phyloP scores from a whole-genome alignment of 2,888 invertebrate genomes.

The Palloptera scutellata region DNA sequence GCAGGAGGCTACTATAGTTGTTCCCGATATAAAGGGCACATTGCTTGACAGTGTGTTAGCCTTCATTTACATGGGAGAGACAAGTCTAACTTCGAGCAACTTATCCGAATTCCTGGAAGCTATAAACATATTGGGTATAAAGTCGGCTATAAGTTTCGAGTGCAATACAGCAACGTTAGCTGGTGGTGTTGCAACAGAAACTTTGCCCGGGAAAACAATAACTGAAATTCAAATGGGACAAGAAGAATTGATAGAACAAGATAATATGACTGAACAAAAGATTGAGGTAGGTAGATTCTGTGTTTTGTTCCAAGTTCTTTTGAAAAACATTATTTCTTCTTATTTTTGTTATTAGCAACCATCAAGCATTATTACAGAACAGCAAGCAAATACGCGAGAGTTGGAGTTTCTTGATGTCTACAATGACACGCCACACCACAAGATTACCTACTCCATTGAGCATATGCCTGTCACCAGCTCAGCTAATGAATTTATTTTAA shows the following conservation, averaged over 20 bases:
- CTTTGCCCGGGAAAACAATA: conserved; percentile 39
- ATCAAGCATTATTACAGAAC: conserved; percentile 36
- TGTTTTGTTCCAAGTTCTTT: background rate
- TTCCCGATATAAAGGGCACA: conserved; percentile 59
- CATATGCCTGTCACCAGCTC: conserved; percentile 54
- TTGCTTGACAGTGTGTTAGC: conserved; percentile 59
- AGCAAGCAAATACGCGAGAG: conserved; percentile 36
- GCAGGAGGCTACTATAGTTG: conserved; percentile 57
- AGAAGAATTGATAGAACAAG: conserved; percentile 54
- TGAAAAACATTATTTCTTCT: background rate
- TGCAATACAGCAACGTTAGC: conserved; percentile 48
- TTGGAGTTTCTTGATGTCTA: conserved; percentile 61
- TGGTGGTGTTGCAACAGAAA: conserved; percentile 1
- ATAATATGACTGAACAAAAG: conserved; percentile 38
- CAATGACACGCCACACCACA: conserved; percentile 54
- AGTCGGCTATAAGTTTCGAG: conserved; percentile 63
- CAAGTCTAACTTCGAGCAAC: conserved; percentile 55
- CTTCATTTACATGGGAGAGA: conserved; percentile 62
- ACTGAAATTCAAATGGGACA: conserved; percentile 52
- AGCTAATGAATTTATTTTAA: conserved; percentile 60
- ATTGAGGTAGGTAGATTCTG: conserved; percentile 27
- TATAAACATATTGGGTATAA: conserved; percentile 61
- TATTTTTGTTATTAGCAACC: conserved; percentile 33
- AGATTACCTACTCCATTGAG: conserved; percentile 61
- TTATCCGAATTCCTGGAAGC: conserved; percentile 61